Evolutionary conservation across 2,113 vertebrate species (phyloP).

Genomic region (Coptodon rendalli): DNA sequence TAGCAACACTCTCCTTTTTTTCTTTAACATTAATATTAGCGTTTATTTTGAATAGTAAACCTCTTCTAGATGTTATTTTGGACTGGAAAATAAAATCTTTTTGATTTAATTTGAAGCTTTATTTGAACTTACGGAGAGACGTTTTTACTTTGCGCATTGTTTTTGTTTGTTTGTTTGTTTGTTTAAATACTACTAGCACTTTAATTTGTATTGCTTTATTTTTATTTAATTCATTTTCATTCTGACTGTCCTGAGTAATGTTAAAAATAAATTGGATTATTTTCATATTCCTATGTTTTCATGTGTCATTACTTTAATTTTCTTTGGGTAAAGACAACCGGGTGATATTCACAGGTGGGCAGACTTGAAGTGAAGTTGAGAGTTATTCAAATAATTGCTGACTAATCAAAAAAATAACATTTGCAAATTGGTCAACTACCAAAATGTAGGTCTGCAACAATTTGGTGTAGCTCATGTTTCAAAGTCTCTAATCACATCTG

Average conservation of each 20-base stretch:
- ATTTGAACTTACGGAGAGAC: not conserved
- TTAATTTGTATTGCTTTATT: not conserved
- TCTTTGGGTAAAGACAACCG: not conserved
- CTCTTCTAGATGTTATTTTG: not conserved
- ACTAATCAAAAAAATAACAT: not conserved
- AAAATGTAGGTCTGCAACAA: not conserved
- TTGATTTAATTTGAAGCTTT: not conserved
- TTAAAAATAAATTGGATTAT: not conserved
- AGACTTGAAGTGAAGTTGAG: not conserved
- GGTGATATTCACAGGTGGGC: not conserved
- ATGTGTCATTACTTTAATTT: not conserved
- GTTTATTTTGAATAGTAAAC: not conserved
- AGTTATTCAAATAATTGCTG: not conserved
- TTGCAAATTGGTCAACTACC: not conserved
- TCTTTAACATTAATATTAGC: not conserved
- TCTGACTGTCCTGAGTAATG: not conserved
- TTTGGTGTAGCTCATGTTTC: not conserved
- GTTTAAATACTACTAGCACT: not conserved
- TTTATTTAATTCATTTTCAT: not conserved
- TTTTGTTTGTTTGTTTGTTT: not conserved
- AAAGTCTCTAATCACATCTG: not conserved
- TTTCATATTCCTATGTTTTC: not conserved
- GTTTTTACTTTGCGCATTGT: not conserved
- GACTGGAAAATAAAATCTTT: not conserved
- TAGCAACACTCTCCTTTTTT: not conserved